A percentile compares a stretch with the other conserved stretches of the same genome.
Conservation (phyloP, 2,888 invertebrate species). For the Emmelina monodactyla region DNA sequence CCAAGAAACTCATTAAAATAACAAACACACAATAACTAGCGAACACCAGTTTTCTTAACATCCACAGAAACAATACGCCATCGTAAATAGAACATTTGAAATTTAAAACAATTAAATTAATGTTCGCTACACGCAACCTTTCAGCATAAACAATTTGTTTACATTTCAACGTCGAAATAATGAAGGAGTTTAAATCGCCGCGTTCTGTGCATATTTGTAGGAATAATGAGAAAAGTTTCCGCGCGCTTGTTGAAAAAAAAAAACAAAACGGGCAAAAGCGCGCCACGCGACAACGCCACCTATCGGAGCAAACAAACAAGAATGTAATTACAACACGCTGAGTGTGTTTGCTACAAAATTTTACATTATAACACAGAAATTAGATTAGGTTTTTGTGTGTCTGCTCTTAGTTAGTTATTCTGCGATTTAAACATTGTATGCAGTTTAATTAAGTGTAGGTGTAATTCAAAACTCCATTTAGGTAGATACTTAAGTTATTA, state of each 20-base stretch:
- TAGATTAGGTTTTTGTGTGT: too few relatives aligned
- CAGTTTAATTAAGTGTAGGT: too few relatives aligned
- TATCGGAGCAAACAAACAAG: constrained; percentile 23
- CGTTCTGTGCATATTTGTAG: constrained; percentile 18
- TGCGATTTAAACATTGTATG: too few relatives aligned
- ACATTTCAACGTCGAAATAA: not conserved
- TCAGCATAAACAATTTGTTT: not conserved
- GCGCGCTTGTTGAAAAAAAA: constrained; percentile 25
- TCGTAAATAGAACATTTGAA: too few relatives aligned
- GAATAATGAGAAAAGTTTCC: constrained; percentile 33
- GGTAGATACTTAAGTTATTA: too few relatives aligned
- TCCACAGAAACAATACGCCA: too few relatives aligned
- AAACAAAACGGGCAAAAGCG: constrained; percentile 19
- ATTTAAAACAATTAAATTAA: not conserved
- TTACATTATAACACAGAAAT: too few relatives aligned
- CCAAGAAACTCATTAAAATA: not conserved
- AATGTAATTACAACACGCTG: constrained; percentile 30
- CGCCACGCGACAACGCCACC: constrained; percentile 26
- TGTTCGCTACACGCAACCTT: not conserved
- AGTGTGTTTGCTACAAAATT: too few relatives aligned
- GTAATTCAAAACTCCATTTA: too few relatives aligned
- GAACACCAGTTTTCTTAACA: too few relatives aligned
- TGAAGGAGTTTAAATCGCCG: not conserved
- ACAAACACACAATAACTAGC: not conserved
- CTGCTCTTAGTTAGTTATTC: too few relatives aligned